phyloP scores from a whole-genome alignment of 2,888 invertebrate genomes.

The Lucinisca nassula region DNA sequence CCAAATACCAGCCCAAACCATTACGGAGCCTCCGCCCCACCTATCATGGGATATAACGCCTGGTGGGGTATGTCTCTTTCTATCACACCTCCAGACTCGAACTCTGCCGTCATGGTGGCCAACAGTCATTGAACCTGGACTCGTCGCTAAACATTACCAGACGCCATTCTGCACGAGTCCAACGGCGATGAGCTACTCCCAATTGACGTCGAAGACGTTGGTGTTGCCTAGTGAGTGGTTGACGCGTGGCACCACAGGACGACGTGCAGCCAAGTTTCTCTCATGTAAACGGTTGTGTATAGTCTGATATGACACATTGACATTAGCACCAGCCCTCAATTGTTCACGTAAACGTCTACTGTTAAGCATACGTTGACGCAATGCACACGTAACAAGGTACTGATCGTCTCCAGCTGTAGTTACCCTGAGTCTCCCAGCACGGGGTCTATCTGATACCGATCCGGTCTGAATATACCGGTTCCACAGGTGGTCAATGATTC shows the following conservation, averaged over 20 bases:
- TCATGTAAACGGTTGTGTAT: too few species aligned
- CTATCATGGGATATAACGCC: neutral
- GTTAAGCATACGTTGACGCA: neutral
- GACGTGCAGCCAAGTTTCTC: neutral
- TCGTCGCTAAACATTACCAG: constrained; percentile 8
- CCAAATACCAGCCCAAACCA: neutral
- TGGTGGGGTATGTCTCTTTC: neutral
- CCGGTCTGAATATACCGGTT: neutral
- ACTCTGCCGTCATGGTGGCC: neutral
- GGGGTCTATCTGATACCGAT: neutral
- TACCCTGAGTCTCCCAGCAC: neutral
- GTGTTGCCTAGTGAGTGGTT: neutral
- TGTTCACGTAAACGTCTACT: neutral
- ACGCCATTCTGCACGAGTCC: neutral
- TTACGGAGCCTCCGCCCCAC: neutral
- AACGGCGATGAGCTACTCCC: neutral
- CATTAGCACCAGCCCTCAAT: neutral
- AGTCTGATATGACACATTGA: neutral
- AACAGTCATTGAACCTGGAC: neutral
- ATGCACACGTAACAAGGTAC: neutral
- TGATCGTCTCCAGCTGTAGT: neutral
- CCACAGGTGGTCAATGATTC: neutral
- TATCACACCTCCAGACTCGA: neutral
- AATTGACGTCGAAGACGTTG: neutral
- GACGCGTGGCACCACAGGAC: neutral